Percentiles rank a stretch among this genome's conserved stretches.
Conservation (phyloP, 2,797 vertebrate genomes). For the Lutjanus campechanus region DNA sequence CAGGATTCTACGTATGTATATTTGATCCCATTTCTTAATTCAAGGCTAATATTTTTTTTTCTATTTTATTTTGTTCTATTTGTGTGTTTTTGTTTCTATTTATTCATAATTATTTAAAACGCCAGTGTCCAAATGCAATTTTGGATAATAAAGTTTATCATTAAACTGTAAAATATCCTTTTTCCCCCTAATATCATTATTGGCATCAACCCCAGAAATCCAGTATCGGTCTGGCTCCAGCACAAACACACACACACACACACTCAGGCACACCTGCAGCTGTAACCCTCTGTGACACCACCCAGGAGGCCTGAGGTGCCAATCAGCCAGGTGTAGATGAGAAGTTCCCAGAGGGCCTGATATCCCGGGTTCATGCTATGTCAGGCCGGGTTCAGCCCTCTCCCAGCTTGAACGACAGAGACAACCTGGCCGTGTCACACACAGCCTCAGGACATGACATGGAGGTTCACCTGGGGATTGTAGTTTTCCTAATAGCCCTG, state of each 20-base stretch:
- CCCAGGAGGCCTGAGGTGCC: conserved; percentile 74
- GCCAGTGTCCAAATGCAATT: too few relatives aligned
- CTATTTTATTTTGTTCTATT: too few relatives aligned
- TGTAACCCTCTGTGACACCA: conserved; percentile 76
- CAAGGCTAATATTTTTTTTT: too few relatives aligned
- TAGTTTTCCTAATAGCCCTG: conserved; percentile 82
- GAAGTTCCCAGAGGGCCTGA: conserved; percentile 72
- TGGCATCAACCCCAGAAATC: too few relatives aligned
- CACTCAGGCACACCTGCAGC: conserved; percentile 60
- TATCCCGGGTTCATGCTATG: conserved; percentile 72
- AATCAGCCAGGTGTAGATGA: conserved; percentile 77
- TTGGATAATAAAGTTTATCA: too few relatives aligned
- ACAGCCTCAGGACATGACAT: conserved; percentile 76
- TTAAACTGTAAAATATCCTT: too few relatives aligned
- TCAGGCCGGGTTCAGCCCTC: conserved; percentile 69
- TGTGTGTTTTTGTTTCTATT: too few relatives aligned
- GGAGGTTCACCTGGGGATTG: conserved; percentile 80
- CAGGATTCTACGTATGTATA: too few relatives aligned
- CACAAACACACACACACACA: conserved; percentile 24
- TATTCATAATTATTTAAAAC: too few relatives aligned
- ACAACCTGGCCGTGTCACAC: conserved; percentile 78
- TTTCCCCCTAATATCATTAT: too few relatives aligned
- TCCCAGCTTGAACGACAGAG: conserved; percentile 78
- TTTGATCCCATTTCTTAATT: too few relatives aligned
- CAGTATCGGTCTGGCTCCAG: too few relatives aligned